Percentiles rank a stretch among this genome's conserved stretches.
Conservation (phyloP, 2,888 invertebrate genomes). For the Julus scanicus region DNA sequence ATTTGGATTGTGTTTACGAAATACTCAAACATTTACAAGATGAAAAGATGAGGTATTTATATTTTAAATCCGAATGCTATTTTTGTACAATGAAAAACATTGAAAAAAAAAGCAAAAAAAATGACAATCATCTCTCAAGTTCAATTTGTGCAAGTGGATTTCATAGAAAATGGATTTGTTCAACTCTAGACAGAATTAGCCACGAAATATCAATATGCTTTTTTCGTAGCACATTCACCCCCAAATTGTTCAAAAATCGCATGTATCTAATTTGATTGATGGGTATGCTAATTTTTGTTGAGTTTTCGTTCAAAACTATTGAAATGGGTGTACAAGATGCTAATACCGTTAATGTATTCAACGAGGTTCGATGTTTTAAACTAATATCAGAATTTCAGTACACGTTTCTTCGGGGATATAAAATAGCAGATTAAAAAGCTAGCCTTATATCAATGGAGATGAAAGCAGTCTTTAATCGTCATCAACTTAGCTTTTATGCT, state of each 20-base stretch:
- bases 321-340: neutral
- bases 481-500: conserved; percentile 29
- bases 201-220: too few species aligned
- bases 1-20: conserved; percentile 2
- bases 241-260: neutral
- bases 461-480: conserved; percentile 45
- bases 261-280: neutral
- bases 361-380: neutral
- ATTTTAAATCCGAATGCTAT: neutral
- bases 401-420: neutral
- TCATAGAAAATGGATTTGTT: too few species aligned
- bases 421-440: conserved; percentile 25
- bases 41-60: conserved; percentile 7
- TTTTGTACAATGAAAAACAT: neutral
- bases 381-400: neutral
- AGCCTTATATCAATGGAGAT: neutral
- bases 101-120: too few species aligned
- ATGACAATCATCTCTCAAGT: too few species aligned
- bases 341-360: neutral
- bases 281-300: too few species aligned
- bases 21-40: neutral
- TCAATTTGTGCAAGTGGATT: too few species aligned
- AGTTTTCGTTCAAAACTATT: neutral
- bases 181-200: too few species aligned
- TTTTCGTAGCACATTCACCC: neutral